Evolutionary conservation across 2,797 vertebrate genomes (phyloP).

Genomic region (Graptemys geographica): DNA sequence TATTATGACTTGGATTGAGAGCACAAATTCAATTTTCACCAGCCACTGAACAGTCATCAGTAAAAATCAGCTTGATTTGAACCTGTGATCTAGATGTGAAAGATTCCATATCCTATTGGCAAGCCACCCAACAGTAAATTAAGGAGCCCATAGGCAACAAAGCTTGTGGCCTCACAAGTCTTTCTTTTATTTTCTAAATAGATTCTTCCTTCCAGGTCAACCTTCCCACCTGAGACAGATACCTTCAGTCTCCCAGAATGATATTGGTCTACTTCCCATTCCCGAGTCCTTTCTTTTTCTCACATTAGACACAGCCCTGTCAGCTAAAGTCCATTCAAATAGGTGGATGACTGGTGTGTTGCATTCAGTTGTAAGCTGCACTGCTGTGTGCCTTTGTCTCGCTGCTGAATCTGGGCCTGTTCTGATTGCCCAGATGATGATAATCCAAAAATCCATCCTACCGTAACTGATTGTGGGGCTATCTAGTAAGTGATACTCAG

Average conservation of each 20-base stretch:
- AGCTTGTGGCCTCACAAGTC: neutral
- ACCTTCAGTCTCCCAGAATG: neutral
- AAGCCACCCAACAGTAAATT: neutral
- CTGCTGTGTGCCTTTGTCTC: accelerated
- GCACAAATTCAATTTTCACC: accelerated
- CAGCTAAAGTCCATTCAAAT: neutral
- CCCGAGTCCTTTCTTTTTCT: neutral
- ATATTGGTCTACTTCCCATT: neutral
- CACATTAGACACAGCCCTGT: neutral
- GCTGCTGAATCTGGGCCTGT: neutral
- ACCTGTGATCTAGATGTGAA: neutral
- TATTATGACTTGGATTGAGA: neutral
- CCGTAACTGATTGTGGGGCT: neutral
- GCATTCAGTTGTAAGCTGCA: neutral
- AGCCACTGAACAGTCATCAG: neutral
- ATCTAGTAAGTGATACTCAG: neutral
- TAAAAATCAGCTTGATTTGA: neutral
- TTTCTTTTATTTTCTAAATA: neutral
- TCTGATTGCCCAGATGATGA: neutral
- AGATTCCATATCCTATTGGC: neutral
- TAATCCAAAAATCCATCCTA: neutral
- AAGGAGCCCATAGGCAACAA: neutral
- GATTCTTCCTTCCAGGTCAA: neutral
- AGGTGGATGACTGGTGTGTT: neutral
- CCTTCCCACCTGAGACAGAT: neutral